Base-by-base conservation (phyloP, 1,140 invertebrate genomes). In the Eupristina koningsbergeri region DNA sequence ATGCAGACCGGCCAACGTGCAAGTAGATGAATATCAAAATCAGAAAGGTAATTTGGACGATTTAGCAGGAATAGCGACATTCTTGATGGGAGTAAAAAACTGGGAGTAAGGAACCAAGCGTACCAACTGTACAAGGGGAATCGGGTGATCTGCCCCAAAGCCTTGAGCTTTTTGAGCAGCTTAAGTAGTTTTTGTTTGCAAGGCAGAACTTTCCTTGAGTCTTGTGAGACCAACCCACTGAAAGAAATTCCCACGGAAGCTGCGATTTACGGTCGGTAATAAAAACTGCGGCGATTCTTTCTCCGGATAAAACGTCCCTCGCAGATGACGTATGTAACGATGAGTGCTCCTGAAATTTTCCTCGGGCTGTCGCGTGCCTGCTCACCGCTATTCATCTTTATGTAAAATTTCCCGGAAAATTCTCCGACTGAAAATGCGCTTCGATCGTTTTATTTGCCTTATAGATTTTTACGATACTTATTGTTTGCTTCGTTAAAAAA, bases 131-230 rank as follows among this genome's bases (percentile, higher is more conserved):
- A n/a, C n/a, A n/a, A n/a, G n/a, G n/a, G 71, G 45, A 77, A 83
- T 83, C 81, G 81, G 71, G 69, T 77, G 81, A 83, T 74, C 74
- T 71, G 45, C 58, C 61, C 71, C 73, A 75, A 63, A 82, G 73
- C 80, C 73, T 47, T 15, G n/a, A 61, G 58, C 19, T 82, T 82
- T 64, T 76, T 64, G 39, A 76, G 58, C 26, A 82, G 80, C 81
- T 83, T 78, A 83, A 78, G 75, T 45, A 83, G 81, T 83, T 83
- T 83, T 83, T 83, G 81, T 83, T 83, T 83, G 81, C 61, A 83
- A 71, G 63, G 61, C 53, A 58, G 45, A 80, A 73, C 47, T n/a
- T 73, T 69, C 41, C 34, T 47, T 67, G 17, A 67, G 41, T 45
- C 29, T 6, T 34, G 58, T 81, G 39, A 0, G 61, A 36, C 29